These are phyloP conservation scores for Nannobrachium achirus DNA, from an alignment of 2,113 vertebrate genomes.

Conservation along the genomic window DNA sequence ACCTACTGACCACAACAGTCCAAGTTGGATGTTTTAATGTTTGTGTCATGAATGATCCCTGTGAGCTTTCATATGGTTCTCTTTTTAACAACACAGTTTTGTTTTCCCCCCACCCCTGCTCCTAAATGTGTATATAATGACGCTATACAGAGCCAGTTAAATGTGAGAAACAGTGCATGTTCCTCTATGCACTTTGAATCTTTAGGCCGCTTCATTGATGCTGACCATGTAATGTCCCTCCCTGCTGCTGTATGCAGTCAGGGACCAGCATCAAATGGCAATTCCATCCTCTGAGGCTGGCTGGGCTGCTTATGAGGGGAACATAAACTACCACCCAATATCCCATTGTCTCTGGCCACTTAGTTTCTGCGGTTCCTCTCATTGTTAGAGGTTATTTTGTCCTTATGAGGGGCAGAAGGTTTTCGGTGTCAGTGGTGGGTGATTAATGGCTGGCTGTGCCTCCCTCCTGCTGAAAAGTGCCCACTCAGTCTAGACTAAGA, in stretches of 20 bases:
- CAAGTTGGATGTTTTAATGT: constrained; percentile 5
- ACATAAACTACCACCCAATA: constrained; percentile 76
- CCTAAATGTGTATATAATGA: constrained; percentile 64
- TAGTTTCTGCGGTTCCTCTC: constrained; percentile 64
- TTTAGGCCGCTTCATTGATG: constrained; percentile 78
- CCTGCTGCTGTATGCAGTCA: constrained; percentile 83
- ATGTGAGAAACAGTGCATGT: constrained; percentile 56
- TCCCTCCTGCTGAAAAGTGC: constrained; percentile 76
- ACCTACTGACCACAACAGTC: constrained; percentile 17
- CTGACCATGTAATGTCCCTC: constrained; percentile 83
- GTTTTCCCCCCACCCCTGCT: constrained; percentile 46
- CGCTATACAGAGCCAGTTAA: constrained; percentile 77
- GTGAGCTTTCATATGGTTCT: constrained; percentile 9
- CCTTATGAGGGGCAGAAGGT: constrained; percentile 79
- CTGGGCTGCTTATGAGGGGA: constrained; percentile 77
- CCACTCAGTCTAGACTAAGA: constrained; percentile 71
- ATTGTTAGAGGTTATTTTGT: constrained; percentile 79
- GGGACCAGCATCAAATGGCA: constrained; percentile 84
- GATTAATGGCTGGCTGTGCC: constrained; percentile 81
- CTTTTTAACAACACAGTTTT: constrained; percentile 43
- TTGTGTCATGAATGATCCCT: constrained; percentile 54
- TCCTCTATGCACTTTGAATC: constrained; percentile 69
- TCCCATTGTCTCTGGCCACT: constrained; percentile 80
- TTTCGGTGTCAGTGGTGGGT: constrained; percentile 73
- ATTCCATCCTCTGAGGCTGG: constrained; percentile 75